phyloP scores from a whole-genome alignment of 1,140 invertebrate genomes.

The Drosophila mayri region DNA sequence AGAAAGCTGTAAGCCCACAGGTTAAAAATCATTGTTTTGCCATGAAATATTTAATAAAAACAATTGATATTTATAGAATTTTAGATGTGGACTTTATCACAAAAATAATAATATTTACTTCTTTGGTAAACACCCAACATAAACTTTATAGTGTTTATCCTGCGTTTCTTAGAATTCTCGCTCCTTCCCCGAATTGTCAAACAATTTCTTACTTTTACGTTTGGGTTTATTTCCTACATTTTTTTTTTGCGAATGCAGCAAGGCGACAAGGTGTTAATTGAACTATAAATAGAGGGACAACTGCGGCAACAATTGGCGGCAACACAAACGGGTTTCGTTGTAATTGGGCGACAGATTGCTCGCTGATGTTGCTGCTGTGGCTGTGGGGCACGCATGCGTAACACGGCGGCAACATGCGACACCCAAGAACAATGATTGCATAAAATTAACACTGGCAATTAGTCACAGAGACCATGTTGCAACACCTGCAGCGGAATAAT shows the following conservation, averaged over 20 bases:
- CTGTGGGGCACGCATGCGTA: constrained; percentile 70
- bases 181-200: background rate
- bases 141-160: background rate
- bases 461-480: constrained; percentile 49
- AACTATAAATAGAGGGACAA: constrained; percentile 71
- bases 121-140: background rate
- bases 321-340: constrained; percentile 51
- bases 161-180: background rate
- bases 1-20: no score
- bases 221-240: constrained; percentile 21
- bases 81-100: no score
- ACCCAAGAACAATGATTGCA: constrained; percentile 60
- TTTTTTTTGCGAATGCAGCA: constrained; percentile 45
- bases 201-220: constrained; percentile 37
- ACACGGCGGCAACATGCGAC: constrained; percentile 60
- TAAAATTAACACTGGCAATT: constrained; percentile 72
- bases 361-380: constrained; percentile 44
- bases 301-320: constrained; percentile 55
- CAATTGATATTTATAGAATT: background rate
- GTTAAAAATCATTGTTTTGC: no score
- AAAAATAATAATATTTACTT: no score
- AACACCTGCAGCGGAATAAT: constrained; percentile 27
- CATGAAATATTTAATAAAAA: no score
- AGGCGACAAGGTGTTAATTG: constrained; percentile 74
- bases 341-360: constrained; percentile 54